Evolutionary conservation across 2,113 vertebrate genomes (phyloP).

Genomic region (Laticauda colubrina): DNA sequence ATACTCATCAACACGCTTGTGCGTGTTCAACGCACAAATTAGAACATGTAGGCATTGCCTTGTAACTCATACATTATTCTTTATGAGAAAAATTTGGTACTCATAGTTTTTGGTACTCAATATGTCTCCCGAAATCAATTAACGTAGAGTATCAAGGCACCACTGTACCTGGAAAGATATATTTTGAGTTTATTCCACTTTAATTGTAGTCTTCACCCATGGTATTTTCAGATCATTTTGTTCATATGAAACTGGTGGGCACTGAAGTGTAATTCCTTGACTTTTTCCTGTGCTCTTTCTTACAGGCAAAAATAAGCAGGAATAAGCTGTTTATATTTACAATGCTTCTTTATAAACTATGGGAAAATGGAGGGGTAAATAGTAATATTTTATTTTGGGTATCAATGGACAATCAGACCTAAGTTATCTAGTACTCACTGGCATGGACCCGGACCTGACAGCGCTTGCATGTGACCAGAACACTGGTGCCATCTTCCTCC

Average conservation of each 20-base stretch:
- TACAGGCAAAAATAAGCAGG: neutral
- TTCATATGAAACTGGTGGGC: neutral
- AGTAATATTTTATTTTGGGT: neutral
- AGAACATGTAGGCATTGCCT: neutral
- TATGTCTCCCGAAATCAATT: neutral
- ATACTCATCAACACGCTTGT: neutral
- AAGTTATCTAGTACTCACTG: conserved; percentile 78
- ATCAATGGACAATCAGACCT: neutral
- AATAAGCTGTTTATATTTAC: neutral
- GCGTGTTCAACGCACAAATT: neutral
- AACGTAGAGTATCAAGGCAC: neutral
- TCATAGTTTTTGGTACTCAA: neutral
- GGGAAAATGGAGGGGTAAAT: neutral
- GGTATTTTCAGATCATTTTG: neutral
- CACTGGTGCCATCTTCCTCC: conserved; percentile 88
- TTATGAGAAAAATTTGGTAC: neutral
- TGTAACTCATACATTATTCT: neutral
- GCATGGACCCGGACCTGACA: conserved; percentile 92
- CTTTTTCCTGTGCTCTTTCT: neutral
- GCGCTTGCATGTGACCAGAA: conserved; percentile 86
- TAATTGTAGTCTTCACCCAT: neutral
- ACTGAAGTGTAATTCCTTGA: neutral
- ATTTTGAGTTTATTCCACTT: neutral
- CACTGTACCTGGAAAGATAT: neutral
- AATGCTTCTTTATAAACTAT: neutral